Evolutionary conservation across 1,140 invertebrate genomes (phyloP).

Genomic region (Listronotus bonariensis): DNA sequence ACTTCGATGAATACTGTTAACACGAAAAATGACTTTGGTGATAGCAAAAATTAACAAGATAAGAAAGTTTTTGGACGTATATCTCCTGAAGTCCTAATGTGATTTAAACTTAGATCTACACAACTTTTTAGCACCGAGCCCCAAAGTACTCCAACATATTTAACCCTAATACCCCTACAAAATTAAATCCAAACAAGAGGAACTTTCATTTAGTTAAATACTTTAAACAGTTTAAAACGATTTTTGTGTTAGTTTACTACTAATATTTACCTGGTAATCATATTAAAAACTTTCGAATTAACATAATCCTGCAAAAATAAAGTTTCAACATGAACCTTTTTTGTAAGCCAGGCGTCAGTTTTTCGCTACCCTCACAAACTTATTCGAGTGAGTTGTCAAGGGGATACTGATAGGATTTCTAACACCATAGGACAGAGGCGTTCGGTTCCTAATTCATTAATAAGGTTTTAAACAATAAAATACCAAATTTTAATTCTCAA

Average conservation of each 20-base stretch:
- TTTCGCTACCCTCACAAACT: conserved; percentile 22
- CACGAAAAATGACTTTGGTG: no score
- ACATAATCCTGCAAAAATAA: conserved; percentile 29
- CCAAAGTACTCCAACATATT: background rate
- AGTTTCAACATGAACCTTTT: conserved; percentile 26
- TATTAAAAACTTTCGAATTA: conserved; percentile 27
- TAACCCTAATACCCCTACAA: conserved; percentile 3
- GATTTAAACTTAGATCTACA: conserved; percentile 5
- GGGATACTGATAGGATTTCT: conserved; percentile 32
- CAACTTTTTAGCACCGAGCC: conserved; percentile 2
- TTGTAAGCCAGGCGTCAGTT: conserved; percentile 3
- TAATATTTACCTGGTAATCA: conserved; percentile 21
- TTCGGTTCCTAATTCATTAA: background rate
- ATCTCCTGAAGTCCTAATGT: background rate
- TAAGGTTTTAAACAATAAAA: background rate
- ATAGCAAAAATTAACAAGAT: background rate
- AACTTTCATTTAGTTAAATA: background rate
- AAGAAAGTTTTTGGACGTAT: conserved; percentile 1
- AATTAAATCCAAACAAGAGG: background rate
- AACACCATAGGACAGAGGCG: conserved; percentile 17
- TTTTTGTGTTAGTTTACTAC: conserved; percentile 1
- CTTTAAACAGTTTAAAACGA: no score
- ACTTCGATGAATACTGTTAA: no score
- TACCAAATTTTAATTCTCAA: background rate
- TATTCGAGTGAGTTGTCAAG: conserved; percentile 31